Conservation (phyloP, 1,140 invertebrate species). For the Cherax destructor region DNA sequence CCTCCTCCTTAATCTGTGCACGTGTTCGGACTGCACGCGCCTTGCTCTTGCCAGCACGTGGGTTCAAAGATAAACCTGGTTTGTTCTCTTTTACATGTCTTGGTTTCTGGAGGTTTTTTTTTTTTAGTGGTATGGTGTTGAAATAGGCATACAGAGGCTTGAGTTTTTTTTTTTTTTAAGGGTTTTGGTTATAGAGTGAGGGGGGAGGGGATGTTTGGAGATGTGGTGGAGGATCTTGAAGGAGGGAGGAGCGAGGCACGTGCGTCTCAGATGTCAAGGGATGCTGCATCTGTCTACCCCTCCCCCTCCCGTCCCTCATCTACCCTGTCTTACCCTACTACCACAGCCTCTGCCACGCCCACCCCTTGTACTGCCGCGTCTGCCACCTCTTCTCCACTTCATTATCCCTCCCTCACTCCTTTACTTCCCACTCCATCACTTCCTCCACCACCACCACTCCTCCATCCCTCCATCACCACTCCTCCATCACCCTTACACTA, state of each 20-base stretch:
- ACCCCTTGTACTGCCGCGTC: background rate
- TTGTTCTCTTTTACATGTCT: no score
- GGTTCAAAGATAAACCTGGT: background rate
- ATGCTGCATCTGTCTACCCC: slow-evolving; percentile 27
- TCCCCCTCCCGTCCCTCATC: background rate
- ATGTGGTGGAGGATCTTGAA: background rate
- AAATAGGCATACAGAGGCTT: no score
- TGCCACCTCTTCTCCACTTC: background rate
- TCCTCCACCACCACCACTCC: background rate
- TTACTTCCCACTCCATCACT: slow-evolving; percentile 23
- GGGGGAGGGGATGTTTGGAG: no score
- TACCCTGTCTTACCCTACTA: background rate
- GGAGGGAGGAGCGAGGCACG: slow-evolving; percentile 24
- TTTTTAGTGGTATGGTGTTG: no score
- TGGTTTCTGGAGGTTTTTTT: no score
- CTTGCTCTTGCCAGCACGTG: slow-evolving; percentile 39
- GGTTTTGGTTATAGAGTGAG: no score
- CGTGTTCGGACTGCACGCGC: slow-evolving; percentile 60
- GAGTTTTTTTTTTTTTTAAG: no score
- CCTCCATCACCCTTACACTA: background rate
- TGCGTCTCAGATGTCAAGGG: slow-evolving; percentile 42
- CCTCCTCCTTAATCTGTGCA: slow-evolving; percentile 55
- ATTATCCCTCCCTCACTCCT: background rate
- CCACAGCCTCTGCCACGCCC: background rate
- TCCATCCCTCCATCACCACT: background rate